phyloP scores from a whole-genome alignment of 1,140 invertebrate species.

The Thalassaphorura encarpata region DNA sequence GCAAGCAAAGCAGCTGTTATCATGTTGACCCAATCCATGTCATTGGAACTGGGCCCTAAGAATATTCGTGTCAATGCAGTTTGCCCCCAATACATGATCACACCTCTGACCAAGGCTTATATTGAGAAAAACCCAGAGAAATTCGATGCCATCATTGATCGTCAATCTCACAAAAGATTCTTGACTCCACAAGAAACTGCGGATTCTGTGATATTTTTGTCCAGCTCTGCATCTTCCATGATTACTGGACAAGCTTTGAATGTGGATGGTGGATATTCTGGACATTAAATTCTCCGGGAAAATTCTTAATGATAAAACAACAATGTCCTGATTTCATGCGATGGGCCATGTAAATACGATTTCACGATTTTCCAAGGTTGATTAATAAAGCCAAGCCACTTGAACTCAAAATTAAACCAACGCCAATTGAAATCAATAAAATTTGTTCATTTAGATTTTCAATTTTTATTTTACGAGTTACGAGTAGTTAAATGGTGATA shows the following conservation, averaged over 20 bases:
- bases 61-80: conserved; percentile 14
- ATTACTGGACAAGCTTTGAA: conserved; percentile 10
- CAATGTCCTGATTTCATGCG: no score
- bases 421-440: no score
- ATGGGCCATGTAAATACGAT: no score
- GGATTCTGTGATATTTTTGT: conserved; percentile 13
- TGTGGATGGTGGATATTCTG: conserved; percentile 9
- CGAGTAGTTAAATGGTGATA: no score
- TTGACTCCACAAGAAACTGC: conserved; percentile 9
- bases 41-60: conserved; percentile 3
- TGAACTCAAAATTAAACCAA: no score
- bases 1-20: conserved; percentile 13
- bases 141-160: conserved; percentile 6
- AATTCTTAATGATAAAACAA: no score
- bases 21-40: conserved; percentile 16
- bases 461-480: no score
- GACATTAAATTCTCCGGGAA: no score
- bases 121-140: conserved; percentile 1
- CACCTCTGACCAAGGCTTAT: neutral
- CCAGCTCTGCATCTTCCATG: conserved; percentile 11
- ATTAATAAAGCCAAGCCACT: no score
- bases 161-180: conserved; percentile 7
- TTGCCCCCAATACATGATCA: conserved; percentile 9
- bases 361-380: no score
- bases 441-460: no score